Evolutionary conservation across 2,797 vertebrate species (phyloP).

Genomic region (Xiphorhynchus erythropygius): DNA sequence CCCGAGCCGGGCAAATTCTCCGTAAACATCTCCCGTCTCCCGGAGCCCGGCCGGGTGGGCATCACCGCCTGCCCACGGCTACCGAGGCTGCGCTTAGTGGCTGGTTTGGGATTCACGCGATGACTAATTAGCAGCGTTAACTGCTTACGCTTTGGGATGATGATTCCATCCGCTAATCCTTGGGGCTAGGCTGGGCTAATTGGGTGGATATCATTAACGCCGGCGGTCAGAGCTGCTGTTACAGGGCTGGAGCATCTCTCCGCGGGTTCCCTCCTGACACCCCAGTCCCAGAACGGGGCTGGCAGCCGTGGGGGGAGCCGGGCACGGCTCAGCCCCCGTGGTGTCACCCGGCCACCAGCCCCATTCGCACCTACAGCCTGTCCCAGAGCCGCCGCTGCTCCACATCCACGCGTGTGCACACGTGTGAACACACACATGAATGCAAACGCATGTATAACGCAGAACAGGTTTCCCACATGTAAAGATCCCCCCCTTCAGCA

Average conservation of each 20-base stretch:
- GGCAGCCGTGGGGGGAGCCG: fast-evolving
- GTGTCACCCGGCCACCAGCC: background rate
- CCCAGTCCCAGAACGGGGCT: background rate
- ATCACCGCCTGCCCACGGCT: background rate
- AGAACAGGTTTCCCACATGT: background rate
- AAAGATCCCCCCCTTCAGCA: background rate
- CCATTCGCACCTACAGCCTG: background rate
- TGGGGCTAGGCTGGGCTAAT: conserved; percentile 32
- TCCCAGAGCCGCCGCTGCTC: fast-evolving
- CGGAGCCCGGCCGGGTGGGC: background rate
- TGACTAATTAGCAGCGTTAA: conserved; percentile 55
- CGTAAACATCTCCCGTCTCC: conserved; percentile 20
- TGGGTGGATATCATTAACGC: conserved; percentile 42
- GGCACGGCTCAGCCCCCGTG: background rate
- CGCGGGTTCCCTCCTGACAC: background rate
- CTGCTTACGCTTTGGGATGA: conserved; percentile 12
- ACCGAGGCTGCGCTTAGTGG: background rate
- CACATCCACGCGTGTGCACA: background rate
- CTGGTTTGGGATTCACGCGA: background rate
- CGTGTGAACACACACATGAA: background rate
- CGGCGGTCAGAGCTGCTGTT: background rate
- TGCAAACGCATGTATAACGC: fast-evolving
- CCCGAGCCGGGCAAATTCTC: conserved; percentile 63
- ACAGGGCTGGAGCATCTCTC: background rate
- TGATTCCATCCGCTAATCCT: conserved; percentile 52